Evolutionary conservation across 2,113 vertebrate genomes (phyloP).

Genomic region (Chamaea fasciata): DNA sequence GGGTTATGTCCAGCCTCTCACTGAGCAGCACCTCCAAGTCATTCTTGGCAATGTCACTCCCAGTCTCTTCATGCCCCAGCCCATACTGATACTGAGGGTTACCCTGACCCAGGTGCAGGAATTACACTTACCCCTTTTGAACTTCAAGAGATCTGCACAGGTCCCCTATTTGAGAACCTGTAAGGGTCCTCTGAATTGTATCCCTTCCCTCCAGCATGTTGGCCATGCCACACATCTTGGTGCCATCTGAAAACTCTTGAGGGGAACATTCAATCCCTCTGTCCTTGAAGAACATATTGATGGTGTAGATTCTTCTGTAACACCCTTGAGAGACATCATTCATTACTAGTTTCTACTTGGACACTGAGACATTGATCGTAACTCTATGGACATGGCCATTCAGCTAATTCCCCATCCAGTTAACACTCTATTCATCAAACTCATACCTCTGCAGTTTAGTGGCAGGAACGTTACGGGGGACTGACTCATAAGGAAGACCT

Average conservation of each 20-base stretch:
- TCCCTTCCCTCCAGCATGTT: rapidly evolving
- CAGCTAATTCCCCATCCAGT: not conserved
- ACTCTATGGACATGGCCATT: not conserved
- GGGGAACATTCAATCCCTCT: not conserved
- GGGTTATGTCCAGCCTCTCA: not conserved
- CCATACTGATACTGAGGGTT: too few species aligned
- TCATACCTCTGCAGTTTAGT: rapidly evolving
- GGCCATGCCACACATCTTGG: not conserved
- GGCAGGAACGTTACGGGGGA: not conserved
- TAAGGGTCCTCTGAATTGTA: not conserved
- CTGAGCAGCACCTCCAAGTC: rapidly evolving
- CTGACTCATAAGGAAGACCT: not conserved
- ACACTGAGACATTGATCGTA: not conserved
- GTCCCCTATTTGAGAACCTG: not conserved
- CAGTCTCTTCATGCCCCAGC: not conserved
- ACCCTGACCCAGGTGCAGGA: rapidly evolving
- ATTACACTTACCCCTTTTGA: not conserved
- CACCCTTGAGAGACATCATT: not conserved
- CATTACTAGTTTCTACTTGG: not conserved
- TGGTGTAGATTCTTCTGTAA: not conserved
- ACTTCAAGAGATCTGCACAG: not conserved
- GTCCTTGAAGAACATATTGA: not conserved
- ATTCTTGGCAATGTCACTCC: rapidly evolving
- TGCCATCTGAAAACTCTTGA: not conserved
- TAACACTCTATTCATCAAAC: not conserved